Evolutionary conservation across 2,888 invertebrate genomes (phyloP), one percentile per base, ranked within the genome.

Genomic region (Ceramica pisi): DNA sequence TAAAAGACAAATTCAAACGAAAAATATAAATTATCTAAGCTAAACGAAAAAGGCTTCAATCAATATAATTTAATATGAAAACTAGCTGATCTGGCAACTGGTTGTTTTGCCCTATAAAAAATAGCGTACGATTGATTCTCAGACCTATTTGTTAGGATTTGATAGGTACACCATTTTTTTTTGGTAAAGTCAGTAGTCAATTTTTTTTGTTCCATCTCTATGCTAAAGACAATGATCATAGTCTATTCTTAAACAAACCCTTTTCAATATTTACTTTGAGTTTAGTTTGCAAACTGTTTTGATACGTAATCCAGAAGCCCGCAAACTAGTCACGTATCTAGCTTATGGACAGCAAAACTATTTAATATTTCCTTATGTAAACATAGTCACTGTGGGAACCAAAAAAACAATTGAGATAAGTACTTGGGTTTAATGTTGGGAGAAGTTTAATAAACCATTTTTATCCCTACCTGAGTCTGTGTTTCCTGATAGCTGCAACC

Each of bases 281-380:
- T 62, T 62, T 57, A 66, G 59, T 64, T 53, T 16, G 23, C 35
- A 51, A 78, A 57, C 67, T 41, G 31, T 78, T 81, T 67, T 64
- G 53, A 61, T 50, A 56, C 38, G 31, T 68, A 63, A 82, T 73
- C 70, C 74, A 16, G 35, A 1, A 51, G 59, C 19, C 14, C 16
- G n/a, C 1, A 23, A 51, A 48, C 21, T 31, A 35, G 79, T 82
- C 80, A 82, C 80, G 82, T 55, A 53, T n/a, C 46, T 59, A 41
- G 46, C 48, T 51, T 55, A 31, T 51, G 9, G 38, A 59, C 21
- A n/a, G 60, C 16, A n/a, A 21, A 56, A 67, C 38, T 60, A 60
- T 69, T 48, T 41, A 23, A 50, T 50, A 56, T 60, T 50, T 51
- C 44, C 55, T 21, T 41, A 59, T 21, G 26, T 50, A 66, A 65